Evolutionary conservation across 2,797 vertebrate genomes (phyloP).

Genomic region (Lutjanus campechanus): DNA sequence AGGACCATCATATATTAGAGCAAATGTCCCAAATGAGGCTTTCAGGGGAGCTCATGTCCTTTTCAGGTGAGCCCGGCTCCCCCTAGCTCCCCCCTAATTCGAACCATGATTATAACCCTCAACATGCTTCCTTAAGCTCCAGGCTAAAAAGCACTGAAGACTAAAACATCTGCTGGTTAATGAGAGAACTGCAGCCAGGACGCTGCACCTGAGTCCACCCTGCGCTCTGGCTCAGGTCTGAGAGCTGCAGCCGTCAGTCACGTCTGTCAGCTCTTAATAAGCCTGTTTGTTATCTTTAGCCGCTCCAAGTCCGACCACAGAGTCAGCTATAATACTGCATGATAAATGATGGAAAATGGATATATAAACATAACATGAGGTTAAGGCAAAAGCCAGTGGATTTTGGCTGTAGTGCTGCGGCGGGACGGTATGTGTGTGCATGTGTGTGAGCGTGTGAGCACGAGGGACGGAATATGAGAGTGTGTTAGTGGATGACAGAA

Average conservation of each 20-base stretch:
- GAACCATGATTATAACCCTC: too few species aligned
- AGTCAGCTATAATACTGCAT: slow-evolving; percentile 49
- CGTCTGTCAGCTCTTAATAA: slow-evolving; percentile 56
- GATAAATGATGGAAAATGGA: slow-evolving; percentile 66
- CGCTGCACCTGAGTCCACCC: slow-evolving; percentile 40
- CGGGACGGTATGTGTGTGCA: slow-evolving; percentile 1
- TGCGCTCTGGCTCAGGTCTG: neutral
- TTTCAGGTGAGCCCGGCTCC: too few species aligned
- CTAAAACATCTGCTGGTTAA: slow-evolving; percentile 35
- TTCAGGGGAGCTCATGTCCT: too few species aligned
- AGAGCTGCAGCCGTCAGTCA: slow-evolving; percentile 41
- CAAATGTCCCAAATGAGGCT: too few species aligned
- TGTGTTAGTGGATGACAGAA: slow-evolving; percentile 22
- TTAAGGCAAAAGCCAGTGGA: slow-evolving; percentile 49
- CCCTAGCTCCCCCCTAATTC: too few species aligned
- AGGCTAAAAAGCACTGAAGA: slow-evolving; percentile 3
- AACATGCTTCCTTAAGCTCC: slow-evolving; percentile 5
- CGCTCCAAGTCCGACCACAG: slow-evolving; percentile 49
- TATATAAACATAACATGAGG: slow-evolving; percentile 62
- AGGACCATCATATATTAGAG: too few species aligned
- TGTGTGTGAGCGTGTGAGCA: slow-evolving; percentile 5
- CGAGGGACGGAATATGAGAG: neutral
- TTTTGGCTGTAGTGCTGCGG: slow-evolving; percentile 38
- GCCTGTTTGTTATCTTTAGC: slow-evolving; percentile 56
- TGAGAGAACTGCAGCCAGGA: slow-evolving; percentile 23